These are phyloP conservation scores for Drosophila nikananu DNA, from an alignment of 1,140 invertebrate genomes.

Conservation along the genomic window DNA sequence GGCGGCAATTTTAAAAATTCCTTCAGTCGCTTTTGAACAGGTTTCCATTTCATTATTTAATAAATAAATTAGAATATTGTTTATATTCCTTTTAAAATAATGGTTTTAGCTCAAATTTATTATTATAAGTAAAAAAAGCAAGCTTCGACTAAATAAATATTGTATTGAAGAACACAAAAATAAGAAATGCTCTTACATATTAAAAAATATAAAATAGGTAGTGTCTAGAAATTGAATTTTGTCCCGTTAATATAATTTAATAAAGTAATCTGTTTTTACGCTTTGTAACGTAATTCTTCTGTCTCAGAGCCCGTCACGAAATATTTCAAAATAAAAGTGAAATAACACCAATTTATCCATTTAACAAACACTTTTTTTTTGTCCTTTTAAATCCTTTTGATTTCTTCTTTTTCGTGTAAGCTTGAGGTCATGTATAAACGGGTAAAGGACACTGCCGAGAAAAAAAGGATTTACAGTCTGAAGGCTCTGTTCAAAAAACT, in stretches of 20 bases:
- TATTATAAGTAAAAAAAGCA: background rate
- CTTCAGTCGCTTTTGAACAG: too few relatives aligned
- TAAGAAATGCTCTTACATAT: background rate
- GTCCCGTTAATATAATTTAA: background rate
- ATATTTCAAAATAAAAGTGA: conserved; percentile 26
- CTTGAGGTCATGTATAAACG: conserved; percentile 33
- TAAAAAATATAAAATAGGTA: background rate
- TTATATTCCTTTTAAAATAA: too few relatives aligned
- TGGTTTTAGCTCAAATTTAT: too few relatives aligned
- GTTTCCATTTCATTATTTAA: background rate
- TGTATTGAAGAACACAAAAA: background rate
- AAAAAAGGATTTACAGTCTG: conserved; percentile 10
- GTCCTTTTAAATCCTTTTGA: background rate
- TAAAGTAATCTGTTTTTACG: background rate
- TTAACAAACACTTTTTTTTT: conserved; percentile 1
- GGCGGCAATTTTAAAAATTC: too few relatives aligned
- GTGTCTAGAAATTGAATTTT: background rate
- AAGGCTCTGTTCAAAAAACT: conserved; percentile 44
- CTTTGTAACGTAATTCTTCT: background rate
- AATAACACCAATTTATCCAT: background rate
- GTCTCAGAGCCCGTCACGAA: conserved; percentile 9
- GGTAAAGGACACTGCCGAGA: conserved; percentile 3
- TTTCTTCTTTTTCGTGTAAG: background rate
- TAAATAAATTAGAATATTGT: too few relatives aligned
- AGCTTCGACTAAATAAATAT: background rate